Conservation (phyloP, 2,113 vertebrate genomes). For the Apistogramma diplotaenia region DNA sequence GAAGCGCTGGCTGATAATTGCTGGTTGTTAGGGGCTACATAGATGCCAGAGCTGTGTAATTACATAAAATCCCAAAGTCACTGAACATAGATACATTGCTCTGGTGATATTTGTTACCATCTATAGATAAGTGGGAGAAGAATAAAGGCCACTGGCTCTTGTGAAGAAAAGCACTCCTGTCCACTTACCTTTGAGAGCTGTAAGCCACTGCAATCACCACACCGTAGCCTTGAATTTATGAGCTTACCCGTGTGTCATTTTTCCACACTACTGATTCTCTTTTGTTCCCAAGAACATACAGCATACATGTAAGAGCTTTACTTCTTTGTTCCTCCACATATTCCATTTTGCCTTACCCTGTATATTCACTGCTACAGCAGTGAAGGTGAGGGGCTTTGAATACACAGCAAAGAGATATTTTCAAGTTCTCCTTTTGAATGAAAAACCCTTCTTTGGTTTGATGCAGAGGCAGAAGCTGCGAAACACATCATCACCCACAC, state of each 20-base stretch:
- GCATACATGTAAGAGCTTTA: not conserved
- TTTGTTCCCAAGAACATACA: conserved; percentile 18
- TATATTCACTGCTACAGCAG: conserved; percentile 9
- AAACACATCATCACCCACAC: not conserved
- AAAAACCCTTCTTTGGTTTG: conserved; percentile 17
- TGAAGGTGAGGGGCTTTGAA: not conserved
- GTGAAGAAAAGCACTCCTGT: not conserved
- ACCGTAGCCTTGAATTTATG: conserved; percentile 20
- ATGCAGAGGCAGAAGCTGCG: not conserved
- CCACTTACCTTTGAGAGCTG: not conserved
- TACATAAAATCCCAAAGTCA: not conserved
- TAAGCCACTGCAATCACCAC: not conserved
- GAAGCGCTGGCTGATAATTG: not conserved
- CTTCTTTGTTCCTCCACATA: not conserved
- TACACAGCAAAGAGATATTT: conserved; percentile 4
- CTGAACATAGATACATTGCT: not conserved
- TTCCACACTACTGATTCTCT: not conserved
- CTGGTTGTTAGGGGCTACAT: not conserved
- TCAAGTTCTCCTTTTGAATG: conserved; percentile 8
- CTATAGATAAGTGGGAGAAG: not conserved
- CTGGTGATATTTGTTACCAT: not conserved
- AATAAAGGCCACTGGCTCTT: not conserved
- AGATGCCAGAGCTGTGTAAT: not conserved
- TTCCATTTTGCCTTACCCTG: conserved; percentile 3
- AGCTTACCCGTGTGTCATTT: conserved; percentile 3